phyloP scores from a whole-genome alignment of 2,888 invertebrate species.

The Pyrocoelia pectoralis region DNA sequence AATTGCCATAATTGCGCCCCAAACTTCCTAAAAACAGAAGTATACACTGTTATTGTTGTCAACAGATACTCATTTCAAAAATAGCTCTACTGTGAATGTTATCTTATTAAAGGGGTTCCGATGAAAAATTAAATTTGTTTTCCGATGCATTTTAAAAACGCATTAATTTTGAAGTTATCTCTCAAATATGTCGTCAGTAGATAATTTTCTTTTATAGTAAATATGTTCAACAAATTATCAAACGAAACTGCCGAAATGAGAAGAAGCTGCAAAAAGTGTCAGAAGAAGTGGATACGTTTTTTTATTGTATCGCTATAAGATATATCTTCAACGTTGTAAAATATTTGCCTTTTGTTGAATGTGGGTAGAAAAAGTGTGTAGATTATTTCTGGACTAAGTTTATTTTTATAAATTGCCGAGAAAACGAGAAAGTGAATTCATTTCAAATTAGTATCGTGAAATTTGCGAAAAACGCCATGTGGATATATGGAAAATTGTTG shows the following conservation, averaged over 20 bases:
- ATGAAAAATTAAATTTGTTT: constrained; percentile 5
- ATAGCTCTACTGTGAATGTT: background rate
- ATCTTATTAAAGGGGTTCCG: background rate
- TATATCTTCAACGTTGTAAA: constrained; percentile 24
- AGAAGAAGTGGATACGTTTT: constrained; percentile 24
- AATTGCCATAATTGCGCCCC: constrained; percentile 7
- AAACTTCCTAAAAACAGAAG: constrained; percentile 3
- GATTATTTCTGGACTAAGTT: constrained; percentile 31
- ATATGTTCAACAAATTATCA: background rate
- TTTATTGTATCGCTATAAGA: constrained; percentile 29
- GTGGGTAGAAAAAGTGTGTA: constrained; percentile 26
- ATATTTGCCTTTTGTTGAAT: constrained; percentile 35
- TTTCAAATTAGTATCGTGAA: constrained; percentile 22
- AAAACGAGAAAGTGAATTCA: constrained; percentile 18
- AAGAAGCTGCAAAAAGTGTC: background rate
- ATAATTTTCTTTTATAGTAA: background rate
- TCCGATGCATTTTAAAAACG: background rate
- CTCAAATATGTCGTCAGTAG: background rate
- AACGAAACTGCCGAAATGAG: constrained; percentile 7
- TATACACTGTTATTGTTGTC: background rate
- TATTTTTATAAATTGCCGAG: constrained; percentile 32
- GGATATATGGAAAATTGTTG: constrained; percentile 4
- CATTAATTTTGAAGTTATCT: background rate
- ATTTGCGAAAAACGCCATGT: constrained; percentile 26
- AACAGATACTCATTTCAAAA: constrained; percentile 2